Evolutionary conservation across 2,797 vertebrate genomes (phyloP).

Genomic region (Acanthis flammea): DNA sequence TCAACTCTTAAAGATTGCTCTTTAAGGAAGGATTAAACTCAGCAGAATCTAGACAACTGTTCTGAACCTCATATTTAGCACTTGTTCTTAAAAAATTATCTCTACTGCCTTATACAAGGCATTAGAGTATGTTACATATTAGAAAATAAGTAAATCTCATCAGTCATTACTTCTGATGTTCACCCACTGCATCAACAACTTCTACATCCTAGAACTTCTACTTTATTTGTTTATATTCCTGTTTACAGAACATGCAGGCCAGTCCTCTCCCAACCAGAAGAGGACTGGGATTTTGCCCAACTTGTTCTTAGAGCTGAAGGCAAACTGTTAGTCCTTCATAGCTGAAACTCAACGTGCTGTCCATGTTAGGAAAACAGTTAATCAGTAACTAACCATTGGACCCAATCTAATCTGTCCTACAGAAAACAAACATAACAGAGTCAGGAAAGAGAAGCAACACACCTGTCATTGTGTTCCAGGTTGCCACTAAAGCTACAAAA

Average conservation of each 20-base stretch:
- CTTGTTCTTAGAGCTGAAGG: neutral
- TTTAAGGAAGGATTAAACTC: neutral
- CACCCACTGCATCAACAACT: neutral
- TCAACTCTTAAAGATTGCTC: neutral
- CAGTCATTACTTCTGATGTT: neutral
- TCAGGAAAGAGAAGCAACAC: neutral
- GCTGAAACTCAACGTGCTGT: neutral
- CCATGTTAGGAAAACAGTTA: neutral
- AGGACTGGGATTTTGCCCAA: neutral
- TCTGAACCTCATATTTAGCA: neutral
- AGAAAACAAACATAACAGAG: neutral
- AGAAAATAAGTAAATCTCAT: neutral
- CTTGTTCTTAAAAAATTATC: neutral
- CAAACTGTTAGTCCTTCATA: neutral
- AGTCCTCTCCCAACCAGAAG: neutral
- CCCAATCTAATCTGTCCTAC: neutral
- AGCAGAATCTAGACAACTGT: neutral
- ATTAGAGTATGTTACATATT: neutral
- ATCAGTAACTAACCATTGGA: neutral
- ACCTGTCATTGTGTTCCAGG: neutral
- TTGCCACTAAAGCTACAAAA: neutral
- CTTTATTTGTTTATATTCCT: neutral
- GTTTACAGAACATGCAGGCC: neutral
- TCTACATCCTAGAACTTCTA: neutral
- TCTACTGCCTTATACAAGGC: neutral